Conservation (phyloP, 2,113 vertebrate species). For the Suricata suricatta region DNA sequence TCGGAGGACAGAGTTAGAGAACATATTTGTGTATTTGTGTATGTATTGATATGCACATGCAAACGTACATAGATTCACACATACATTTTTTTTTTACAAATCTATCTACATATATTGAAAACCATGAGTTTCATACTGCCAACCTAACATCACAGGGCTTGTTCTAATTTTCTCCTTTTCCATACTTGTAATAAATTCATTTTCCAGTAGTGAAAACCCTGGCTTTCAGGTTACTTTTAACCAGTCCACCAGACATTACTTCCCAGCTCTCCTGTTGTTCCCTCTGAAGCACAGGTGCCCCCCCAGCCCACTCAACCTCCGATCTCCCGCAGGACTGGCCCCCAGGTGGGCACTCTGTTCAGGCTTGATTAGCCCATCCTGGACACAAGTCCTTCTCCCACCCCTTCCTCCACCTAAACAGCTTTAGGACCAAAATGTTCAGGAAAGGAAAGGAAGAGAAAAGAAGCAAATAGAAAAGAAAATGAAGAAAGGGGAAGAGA, state of each 20-base stretch:
- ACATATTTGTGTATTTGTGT: not conserved
- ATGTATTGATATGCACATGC: not conserved
- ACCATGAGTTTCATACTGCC: not conserved
- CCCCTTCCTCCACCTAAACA: not conserved
- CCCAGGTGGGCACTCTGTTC: accelerated
- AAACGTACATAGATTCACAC: not conserved
- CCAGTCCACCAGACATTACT: not conserved
- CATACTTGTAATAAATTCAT: not conserved
- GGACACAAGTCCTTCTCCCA: not conserved
- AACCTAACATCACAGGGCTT: not conserved
- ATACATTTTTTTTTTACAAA: not conserved
- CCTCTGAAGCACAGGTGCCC: accelerated
- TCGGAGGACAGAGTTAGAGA: not conserved
- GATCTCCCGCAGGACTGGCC: not conserved
- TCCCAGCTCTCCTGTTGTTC: not conserved
- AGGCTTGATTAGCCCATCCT: not conserved
- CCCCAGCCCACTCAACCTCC: not conserved
- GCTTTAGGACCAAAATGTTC: not conserved
- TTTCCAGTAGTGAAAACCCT: not conserved
- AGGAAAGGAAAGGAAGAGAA: not conserved
- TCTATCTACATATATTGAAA: not conserved
- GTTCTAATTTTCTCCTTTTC: not conserved
- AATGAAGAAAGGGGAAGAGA: not conserved
- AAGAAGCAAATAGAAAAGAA: not conserved
- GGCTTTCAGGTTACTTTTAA: not conserved